phyloP scores from a whole-genome alignment of 2,888 invertebrate genomes.

The Leptopterna dolabrata region DNA sequence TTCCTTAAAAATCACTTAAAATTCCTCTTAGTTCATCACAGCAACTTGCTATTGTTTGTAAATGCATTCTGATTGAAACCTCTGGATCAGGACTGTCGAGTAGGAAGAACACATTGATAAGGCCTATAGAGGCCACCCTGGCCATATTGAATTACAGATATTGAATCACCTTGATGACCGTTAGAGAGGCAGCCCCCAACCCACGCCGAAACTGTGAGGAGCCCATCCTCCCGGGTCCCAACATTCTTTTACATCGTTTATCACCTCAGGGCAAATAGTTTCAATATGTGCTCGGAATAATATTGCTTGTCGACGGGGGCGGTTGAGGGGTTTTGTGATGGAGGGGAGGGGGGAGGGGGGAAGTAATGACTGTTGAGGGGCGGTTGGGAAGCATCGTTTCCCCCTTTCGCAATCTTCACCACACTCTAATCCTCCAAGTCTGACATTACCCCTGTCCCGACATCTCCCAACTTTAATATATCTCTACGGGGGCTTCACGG shows the following conservation, averaged over 20 bases:
- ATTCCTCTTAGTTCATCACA: too few relatives aligned
- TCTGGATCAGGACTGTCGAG: too few relatives aligned
- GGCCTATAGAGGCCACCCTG: too few relatives aligned
- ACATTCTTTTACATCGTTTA: conserved; percentile 50
- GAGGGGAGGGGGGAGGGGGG: too few relatives aligned
- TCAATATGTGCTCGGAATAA: conserved; percentile 53
- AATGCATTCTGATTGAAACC: too few relatives aligned
- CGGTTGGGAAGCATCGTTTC: not conserved
- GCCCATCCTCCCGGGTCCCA: conserved; percentile 27
- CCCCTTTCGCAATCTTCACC: conserved; percentile 50
- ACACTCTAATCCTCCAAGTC: conserved; percentile 48
- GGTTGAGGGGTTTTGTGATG: too few relatives aligned
- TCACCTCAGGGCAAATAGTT: conserved; percentile 55
- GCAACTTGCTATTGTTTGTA: too few relatives aligned
- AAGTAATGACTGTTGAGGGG: conserved; percentile 51
- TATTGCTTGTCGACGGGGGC: conserved; percentile 11
- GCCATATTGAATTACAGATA: not conserved
- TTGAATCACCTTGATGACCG: not conserved
- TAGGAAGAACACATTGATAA: too few relatives aligned
- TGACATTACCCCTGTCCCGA: conserved; percentile 49
- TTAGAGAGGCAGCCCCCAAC: not conserved
- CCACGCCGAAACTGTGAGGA: not conserved
- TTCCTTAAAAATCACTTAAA: too few relatives aligned
- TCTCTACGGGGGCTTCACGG: conserved; percentile 47
- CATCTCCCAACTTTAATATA: conserved; percentile 52